These are phyloP conservation scores for Allygus modestus DNA, from an alignment of 2,888 invertebrate genomes.

Conservation along the genomic window DNA sequence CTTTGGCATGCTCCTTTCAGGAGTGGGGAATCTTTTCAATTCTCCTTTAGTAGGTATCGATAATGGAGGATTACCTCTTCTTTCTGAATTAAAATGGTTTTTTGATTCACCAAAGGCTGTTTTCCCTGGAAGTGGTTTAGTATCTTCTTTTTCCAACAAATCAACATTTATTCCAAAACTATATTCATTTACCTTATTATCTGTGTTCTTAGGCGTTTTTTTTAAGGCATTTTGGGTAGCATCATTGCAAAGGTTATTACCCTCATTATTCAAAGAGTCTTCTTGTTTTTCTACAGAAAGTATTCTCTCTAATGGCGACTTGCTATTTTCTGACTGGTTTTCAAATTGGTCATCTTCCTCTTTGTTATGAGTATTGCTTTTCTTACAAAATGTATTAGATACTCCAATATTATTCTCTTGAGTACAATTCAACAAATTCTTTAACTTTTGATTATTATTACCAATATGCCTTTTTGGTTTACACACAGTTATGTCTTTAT, in stretches of 20 bases:
- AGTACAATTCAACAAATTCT: neutral
- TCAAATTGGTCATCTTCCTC: neutral
- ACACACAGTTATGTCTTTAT: neutral
- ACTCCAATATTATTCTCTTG: neutral
- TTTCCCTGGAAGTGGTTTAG: neutral
- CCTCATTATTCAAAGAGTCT: neutral
- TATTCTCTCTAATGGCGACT: neutral
- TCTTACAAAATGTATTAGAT: neutral
- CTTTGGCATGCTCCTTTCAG: conserved; percentile 27
- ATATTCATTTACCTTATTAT: neutral
- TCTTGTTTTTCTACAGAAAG: neutral
- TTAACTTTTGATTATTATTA: neutral
- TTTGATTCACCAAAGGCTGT: neutral
- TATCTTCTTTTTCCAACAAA: neutral
- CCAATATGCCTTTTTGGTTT: neutral
- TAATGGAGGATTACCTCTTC: conserved; percentile 21
- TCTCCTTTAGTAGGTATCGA: conserved; percentile 55
- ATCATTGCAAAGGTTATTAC: neutral
- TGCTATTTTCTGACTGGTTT: neutral
- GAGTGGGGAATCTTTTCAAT: conserved; percentile 44
- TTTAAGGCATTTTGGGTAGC: neutral
- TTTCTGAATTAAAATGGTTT: conserved; percentile 6
- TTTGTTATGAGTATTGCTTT: neutral
- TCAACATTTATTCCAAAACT: conserved; percentile 14
- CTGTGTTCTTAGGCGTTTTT: neutral